Percentiles rank a stretch among this genome's conserved stretches.
These are phyloP conservation scores for Zoanthus sociatus DNA, from an alignment of 92 coral and sea anemone genomes.

Conservation along the genomic window DNA sequence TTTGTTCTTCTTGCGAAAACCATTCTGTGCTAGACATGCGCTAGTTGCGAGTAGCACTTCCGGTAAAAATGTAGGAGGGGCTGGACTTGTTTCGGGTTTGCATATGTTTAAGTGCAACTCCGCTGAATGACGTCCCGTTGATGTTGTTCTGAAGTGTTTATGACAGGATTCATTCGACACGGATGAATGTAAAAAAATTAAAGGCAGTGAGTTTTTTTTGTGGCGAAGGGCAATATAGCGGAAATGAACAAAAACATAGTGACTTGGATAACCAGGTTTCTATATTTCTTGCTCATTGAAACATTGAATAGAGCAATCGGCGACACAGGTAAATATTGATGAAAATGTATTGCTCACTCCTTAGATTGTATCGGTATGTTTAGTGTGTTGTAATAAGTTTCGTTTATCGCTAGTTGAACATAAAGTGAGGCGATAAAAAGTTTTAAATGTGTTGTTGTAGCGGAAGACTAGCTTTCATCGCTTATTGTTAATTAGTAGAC, in stretches of 20 bases:
- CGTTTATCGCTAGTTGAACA: neutral
- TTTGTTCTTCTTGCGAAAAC: neutral
- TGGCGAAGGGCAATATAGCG: conserved; percentile 29
- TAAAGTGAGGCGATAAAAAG: neutral
- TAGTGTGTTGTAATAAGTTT: neutral
- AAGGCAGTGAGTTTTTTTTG: conserved; percentile 14
- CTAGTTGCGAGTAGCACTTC: neutral
- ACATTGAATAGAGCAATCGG: conserved; percentile 8
- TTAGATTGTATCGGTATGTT: neutral
- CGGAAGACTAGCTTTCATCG: conserved; percentile 22
- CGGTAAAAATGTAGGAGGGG: neutral
- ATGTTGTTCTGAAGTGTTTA: neutral
- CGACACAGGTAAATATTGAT: conserved; percentile 16
- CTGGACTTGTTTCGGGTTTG: conserved; percentile 21
- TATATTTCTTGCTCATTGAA: conserved; percentile 5
- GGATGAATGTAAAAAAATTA: neutral
- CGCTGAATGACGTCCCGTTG: conserved; percentile 27
- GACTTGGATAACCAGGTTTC: conserved; percentile 21
- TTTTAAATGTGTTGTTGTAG: conserved; percentile 4
- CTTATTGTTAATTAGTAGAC: neutral
- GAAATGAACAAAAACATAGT: conserved; percentile 36
- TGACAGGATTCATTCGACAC: conserved; percentile 21
- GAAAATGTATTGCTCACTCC: neutral
- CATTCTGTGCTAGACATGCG: neutral
- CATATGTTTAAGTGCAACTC: neutral